phyloP scores from a whole-genome alignment of 2,888 invertebrate genomes.

The Zygaena filipendulae region DNA sequence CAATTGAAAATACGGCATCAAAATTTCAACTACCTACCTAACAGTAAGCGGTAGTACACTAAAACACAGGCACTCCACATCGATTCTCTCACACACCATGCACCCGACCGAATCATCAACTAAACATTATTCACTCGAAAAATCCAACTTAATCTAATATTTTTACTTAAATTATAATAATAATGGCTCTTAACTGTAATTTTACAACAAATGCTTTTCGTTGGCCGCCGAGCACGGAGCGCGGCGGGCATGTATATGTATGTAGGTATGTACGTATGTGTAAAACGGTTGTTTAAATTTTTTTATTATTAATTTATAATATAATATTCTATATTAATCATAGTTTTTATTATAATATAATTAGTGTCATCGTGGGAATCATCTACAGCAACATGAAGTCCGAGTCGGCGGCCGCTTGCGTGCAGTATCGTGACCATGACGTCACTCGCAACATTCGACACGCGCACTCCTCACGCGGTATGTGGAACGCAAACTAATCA shows the following conservation, averaged over 20 bases:
- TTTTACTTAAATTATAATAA: conserved; percentile 62
- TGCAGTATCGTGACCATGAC: conserved; percentile 13
- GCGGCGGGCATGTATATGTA: conserved; percentile 42
- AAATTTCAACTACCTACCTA: conserved; percentile 69
- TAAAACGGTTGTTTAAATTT: conserved; percentile 53
- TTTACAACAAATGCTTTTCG: conserved; percentile 67
- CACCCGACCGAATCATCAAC: conserved; percentile 61
- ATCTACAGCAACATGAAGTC: conserved; percentile 29
- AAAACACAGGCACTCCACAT: conserved; percentile 64
- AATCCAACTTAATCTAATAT: conserved; percentile 61
- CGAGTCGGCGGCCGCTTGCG: conserved; percentile 29
- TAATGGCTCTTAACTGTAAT: conserved; percentile 65
- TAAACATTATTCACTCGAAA: conserved; percentile 64
- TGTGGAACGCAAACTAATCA: background rate
- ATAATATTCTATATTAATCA: conserved; percentile 30
- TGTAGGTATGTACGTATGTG: conserved; percentile 59
- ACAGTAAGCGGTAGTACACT: conserved; percentile 67
- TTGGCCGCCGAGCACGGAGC: conserved; percentile 56
- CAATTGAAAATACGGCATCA: conserved; percentile 63
- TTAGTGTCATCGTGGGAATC: too few species aligned
- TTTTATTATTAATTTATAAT: conserved; percentile 43
- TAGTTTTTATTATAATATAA: too few species aligned
- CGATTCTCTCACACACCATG: conserved; percentile 61
- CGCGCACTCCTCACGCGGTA: background rate
- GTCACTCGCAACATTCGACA: background rate